Evolutionary conservation across 2,888 invertebrate genomes (phyloP), one percentile per base, ranked within the genome.

Genomic region (Drosophila infuscata): DNA sequence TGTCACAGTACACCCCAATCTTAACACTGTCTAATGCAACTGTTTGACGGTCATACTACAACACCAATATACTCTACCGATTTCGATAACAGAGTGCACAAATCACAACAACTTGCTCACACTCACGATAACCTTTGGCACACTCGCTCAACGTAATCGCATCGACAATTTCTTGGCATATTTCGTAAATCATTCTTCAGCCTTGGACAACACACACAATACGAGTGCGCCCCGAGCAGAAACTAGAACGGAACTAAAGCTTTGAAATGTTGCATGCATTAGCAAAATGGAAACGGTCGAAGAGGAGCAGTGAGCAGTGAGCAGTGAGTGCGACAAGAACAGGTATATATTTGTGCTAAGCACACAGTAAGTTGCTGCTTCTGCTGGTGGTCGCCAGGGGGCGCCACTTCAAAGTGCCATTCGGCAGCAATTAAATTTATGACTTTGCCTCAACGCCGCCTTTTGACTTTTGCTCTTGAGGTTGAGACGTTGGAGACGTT

Each of bases 161-260:
- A 84, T 89, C 79, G 76, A 84, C 73, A 74, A 86, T 73, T 87
- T 83, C 79, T 81, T 74, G 70, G 65, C 70, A 79, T 46, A 46
- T 85, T 89, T 84, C 69, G 70, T 65, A 80, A 76, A 73, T 82
- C 76, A 63, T 54, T 58, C 59, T 64, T 73, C 69, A 83, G 82
- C 84, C 84, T 79, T 70, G 71, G 36, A 41, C 43, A 30, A 33
- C 48, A 30, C 48, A 30, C 6, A 51, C 6, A 51, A n/a, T 32
- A 48, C 35, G 59, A 63, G 36, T 43, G 56, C 54, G 57, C 80
- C 62, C 59, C 41, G 29, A 56, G 48, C 32, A 54, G 63, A 88
- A 85, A 89, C 70, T 89, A 76, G 85, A 85, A 89, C 85, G 88
- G 89, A 85, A 81, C 82, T 70, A 36, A 58, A 69, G 64, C 70